phyloP scores from a whole-genome alignment of 2,797 vertebrate species.

The Champsocephalus esox region DNA sequence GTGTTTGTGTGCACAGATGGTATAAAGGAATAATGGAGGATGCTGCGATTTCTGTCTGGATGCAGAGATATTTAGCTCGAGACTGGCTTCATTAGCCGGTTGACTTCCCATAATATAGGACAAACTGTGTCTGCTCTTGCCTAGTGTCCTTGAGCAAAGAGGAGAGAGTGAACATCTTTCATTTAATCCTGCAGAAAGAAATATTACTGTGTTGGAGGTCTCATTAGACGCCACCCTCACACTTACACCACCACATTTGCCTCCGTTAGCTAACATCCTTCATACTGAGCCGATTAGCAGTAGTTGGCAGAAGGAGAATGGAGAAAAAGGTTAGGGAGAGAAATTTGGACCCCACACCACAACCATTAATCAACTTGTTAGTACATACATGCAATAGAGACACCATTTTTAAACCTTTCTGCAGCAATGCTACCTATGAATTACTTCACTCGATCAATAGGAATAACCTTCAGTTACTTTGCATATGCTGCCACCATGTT shows the following conservation, averaged over 20 bases:
- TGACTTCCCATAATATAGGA: neutral
- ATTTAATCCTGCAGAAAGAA: neutral
- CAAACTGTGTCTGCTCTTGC: neutral
- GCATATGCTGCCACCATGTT: conserved; percentile 10
- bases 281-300: neutral
- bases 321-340: neutral
- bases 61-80: neutral
- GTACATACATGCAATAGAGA: conserved; percentile 23
- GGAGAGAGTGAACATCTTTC: no score
- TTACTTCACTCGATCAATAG: conserved; percentile 1
- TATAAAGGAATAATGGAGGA: neutral
- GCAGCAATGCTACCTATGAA: neutral
- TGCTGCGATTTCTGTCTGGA: neutral
- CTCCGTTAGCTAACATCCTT: neutral
- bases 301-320: neutral
- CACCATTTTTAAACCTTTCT: conserved; percentile 28
- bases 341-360: conserved; percentile 32
- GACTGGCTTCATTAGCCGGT: neutral
- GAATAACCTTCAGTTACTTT: conserved; percentile 5
- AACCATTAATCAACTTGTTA: conserved; percentile 61
- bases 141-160: conserved; percentile 2
- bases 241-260: neutral
- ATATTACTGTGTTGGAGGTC: neutral
- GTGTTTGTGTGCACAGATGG: neutral
- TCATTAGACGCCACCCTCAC: neutral